Evolutionary conservation across 2,888 invertebrate genomes (phyloP).

Genomic region (Habroteleia sp.): DNA sequence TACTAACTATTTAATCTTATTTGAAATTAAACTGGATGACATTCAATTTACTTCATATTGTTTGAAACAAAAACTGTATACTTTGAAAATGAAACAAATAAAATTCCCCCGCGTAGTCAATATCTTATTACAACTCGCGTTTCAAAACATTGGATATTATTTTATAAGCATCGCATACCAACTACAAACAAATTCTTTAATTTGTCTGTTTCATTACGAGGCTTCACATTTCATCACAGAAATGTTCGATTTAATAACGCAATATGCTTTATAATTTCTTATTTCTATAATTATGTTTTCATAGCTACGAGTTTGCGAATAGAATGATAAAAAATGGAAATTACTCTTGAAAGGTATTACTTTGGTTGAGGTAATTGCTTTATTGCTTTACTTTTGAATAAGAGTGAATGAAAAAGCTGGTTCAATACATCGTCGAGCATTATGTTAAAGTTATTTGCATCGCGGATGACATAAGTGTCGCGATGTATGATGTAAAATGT

Average conservation of each 20-base stretch:
- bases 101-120: no score
- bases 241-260: slow-evolving; percentile 31
- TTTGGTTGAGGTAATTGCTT: slow-evolving; percentile 21
- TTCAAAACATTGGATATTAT: no score
- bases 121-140: no score
- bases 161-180: slow-evolving; percentile 1
- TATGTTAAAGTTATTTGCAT: slow-evolving; percentile 43
- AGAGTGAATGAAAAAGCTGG: slow-evolving; percentile 9
- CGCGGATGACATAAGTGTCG: slow-evolving; percentile 37
- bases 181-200: slow-evolving; percentile 24
- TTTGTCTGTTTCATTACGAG: slow-evolving; percentile 28
- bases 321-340: slow-evolving; percentile 11
- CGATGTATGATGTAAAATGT: slow-evolving; percentile 38
- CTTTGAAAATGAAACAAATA: no score
- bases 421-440: slow-evolving; percentile 13
- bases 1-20: no score
- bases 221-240: slow-evolving; percentile 4
- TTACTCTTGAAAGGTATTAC: slow-evolving; percentile 11
- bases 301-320: slow-evolving; percentile 11
- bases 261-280: slow-evolving; percentile 14
- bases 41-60: no score
- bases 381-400: slow-evolving; percentile 24
- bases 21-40: no score
- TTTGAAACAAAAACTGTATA: no score
- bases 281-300: slow-evolving; percentile 28